A percentile compares a stretch with the other conserved stretches of the same genome.
Evolutionary conservation across 2,797 vertebrate genomes (phyloP).

Genomic region (Sebastes hubbsi): DNA sequence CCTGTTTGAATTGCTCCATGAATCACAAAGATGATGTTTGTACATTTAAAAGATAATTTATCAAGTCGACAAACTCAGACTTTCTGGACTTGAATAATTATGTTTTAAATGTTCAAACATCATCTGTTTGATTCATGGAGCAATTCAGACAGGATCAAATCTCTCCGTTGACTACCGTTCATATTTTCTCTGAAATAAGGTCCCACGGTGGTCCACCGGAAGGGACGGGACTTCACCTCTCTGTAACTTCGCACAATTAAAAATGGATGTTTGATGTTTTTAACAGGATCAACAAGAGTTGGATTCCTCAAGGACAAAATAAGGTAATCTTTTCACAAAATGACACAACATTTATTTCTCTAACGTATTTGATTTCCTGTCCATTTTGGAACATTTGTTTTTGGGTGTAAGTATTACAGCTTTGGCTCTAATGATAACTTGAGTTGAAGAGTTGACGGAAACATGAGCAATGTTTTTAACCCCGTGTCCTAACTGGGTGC

Average conservation of each 20-base stretch:
- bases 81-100: no score
- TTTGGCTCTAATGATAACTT: background rate
- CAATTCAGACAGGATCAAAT: no score
- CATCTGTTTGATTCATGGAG: background rate
- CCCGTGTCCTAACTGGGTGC: no score
- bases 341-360: background rate
- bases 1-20: no score
- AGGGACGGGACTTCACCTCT: background rate
- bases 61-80: no score
- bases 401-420: background rate
- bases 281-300: slow-evolving; percentile 73
- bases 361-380: background rate
- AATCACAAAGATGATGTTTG: no score
- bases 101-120: no score
- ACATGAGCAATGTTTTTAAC: background rate
- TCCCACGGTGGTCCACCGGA: no score
- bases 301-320: slow-evolving; percentile 71
- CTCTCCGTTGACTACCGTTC: no score
- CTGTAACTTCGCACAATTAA: background rate
- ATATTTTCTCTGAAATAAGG: no score
- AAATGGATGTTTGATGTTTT: slow-evolving; percentile 7
- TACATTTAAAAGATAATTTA: no score
- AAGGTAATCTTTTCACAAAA: slow-evolving; percentile 60
- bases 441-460: background rate
- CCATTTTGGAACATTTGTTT: no score